A percentile compares a stretch with the other conserved stretches of the same genome.
Conservation (phyloP, 2,888 invertebrate species). For the Drepana falcataria region DNA sequence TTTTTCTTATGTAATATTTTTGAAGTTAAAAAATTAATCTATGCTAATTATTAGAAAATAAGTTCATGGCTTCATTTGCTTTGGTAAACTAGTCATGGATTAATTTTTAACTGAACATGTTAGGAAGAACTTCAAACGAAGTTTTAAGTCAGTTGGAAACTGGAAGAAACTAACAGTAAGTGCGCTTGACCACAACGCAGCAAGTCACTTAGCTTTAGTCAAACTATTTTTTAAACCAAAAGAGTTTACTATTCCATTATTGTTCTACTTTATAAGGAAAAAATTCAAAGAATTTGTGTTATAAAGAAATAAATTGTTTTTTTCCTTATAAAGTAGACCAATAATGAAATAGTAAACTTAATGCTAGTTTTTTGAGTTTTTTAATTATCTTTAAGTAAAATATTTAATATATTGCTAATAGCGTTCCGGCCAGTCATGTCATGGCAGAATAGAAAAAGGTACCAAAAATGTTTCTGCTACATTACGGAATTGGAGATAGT, state of each 20-base stretch:
- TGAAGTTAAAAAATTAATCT: too few species aligned
- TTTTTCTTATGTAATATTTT: too few species aligned
- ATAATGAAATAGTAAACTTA: too few species aligned
- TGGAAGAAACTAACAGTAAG: slow-evolving; percentile 49
- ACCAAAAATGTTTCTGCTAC: slow-evolving; percentile 34
- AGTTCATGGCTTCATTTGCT: too few species aligned
- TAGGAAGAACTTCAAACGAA: slow-evolving; percentile 12
- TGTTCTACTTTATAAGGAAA: slow-evolving; percentile 27
- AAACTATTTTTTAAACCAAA: slow-evolving; percentile 38
- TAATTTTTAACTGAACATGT: not conserved
- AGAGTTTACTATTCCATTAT: slow-evolving; percentile 22
- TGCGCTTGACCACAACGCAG: slow-evolving; percentile 67
- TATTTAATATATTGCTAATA: not conserved
- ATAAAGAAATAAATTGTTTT: too few species aligned
- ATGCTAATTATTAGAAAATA: too few species aligned
- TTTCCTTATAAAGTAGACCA: too few species aligned
- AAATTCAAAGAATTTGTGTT: too few species aligned
- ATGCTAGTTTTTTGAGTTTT: too few species aligned
- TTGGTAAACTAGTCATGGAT: too few species aligned
- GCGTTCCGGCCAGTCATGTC: not conserved
- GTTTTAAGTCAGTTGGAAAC: slow-evolving; percentile 44
- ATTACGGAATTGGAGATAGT: slow-evolving; percentile 33
- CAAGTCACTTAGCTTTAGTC: slow-evolving; percentile 66
- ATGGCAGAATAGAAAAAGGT: slow-evolving; percentile 21
- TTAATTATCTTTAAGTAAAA: not conserved